A percentile compares a stretch with the other conserved stretches of the same genome.
Conservation (phyloP, 2,797 vertebrate genomes). For the Erethizon dorsatum region DNA sequence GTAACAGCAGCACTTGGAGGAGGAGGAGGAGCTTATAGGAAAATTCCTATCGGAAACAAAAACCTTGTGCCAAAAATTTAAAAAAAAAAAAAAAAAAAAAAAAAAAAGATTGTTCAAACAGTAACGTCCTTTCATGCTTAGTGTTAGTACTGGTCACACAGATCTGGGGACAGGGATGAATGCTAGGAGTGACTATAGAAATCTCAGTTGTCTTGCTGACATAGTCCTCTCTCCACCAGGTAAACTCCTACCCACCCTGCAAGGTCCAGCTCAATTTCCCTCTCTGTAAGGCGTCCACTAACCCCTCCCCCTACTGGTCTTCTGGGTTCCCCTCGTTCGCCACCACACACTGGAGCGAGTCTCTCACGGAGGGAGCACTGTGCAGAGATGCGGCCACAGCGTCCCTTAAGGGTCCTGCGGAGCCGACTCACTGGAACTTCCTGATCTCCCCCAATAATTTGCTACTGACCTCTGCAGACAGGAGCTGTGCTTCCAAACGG, state of each 20-base stretch:
- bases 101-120: not conserved
- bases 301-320: not conserved
- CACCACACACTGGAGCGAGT: accelerated
- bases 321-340: accelerated
- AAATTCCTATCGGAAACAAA: conserved; percentile 12
- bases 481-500: not conserved
- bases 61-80: not conserved
- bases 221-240: not conserved
- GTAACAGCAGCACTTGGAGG: not conserved
- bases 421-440: not conserved
- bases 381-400: not conserved
- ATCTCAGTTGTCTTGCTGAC: not conserved
- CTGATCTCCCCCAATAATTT: not conserved
- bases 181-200: not conserved
- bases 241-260: not conserved
- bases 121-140: not conserved
- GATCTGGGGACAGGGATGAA: not conserved
- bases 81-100: not conserved
- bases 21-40: not conserved
- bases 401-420: accelerated
- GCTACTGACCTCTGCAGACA: accelerated
- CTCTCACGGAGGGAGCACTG: accelerated
- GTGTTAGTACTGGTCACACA: not conserved
- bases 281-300: no score
- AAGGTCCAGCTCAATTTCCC: not conserved